These are phyloP conservation scores for Pycnomerus fuliginosus DNA, from an alignment of 2,888 invertebrate species.

Conservation along the genomic window DNA sequence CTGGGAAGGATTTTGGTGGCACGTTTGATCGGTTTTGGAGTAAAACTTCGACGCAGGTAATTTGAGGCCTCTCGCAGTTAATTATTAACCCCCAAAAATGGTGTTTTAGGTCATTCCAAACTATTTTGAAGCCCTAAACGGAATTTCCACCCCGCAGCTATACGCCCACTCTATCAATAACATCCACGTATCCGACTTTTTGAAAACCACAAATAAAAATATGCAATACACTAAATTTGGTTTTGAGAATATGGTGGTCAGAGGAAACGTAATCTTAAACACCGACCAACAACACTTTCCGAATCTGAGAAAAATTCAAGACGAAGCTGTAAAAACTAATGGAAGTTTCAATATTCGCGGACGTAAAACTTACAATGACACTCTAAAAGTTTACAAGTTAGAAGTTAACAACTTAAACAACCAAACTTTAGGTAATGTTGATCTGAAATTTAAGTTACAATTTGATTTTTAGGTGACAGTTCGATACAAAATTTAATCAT, in stretches of 20 bases:
- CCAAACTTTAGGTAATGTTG: conserved; percentile 20
- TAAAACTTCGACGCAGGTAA: no score
- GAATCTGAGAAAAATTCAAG: conserved; percentile 38
- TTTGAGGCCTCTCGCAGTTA: no score
- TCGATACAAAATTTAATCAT: conserved; percentile 33
- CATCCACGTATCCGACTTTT: conserved; percentile 37
- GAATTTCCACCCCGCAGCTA: conserved; percentile 42
- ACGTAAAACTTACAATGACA: conserved; percentile 35
- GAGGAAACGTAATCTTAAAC: conserved; percentile 40
- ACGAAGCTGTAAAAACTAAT: conserved; percentile 39
- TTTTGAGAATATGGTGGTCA: conserved; percentile 43
- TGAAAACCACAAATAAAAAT: conserved; percentile 33
- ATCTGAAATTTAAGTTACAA: conserved; percentile 14
- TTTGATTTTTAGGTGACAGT: neutral
- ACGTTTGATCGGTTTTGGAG: no score
- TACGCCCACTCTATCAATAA: conserved; percentile 40
- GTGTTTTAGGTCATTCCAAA: conserved; percentile 39
- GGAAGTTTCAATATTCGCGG: conserved; percentile 41
- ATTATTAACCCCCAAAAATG: no score
- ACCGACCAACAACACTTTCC: conserved; percentile 35
- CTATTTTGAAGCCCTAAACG: conserved; percentile 37
- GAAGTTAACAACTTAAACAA: conserved; percentile 24
- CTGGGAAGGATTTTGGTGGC: no score
- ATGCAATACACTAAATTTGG: conserved; percentile 34
- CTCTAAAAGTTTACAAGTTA: conserved; percentile 33